These are phyloP conservation scores for Microhierax caerulescens DNA, from an alignment of 2,797 vertebrate genomes.

Conservation along the genomic window DNA sequence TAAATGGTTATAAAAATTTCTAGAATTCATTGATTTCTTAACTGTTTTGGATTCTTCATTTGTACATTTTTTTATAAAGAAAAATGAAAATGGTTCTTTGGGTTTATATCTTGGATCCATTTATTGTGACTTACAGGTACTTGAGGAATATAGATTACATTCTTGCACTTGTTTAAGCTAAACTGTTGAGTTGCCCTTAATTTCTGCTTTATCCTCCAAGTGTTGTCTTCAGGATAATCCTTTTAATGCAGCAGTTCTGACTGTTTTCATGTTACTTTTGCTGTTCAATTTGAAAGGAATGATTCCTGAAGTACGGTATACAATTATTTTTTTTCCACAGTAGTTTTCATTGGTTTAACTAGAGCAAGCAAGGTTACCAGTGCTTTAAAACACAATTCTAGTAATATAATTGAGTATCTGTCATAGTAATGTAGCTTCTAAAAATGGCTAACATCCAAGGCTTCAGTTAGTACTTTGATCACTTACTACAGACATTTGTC, in stretches of 20 bases:
- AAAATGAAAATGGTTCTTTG: not conserved
- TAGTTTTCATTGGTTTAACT: not conserved
- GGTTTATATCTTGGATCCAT: not conserved
- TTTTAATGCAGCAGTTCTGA: not conserved
- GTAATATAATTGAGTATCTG: not conserved
- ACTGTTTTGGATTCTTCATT: not conserved
- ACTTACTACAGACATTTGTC: not conserved
- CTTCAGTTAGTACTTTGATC: not conserved
- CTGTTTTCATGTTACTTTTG: not conserved
- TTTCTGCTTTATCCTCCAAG: not conserved
- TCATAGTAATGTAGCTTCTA: not conserved
- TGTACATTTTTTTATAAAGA: not conserved
- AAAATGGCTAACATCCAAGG: not conserved
- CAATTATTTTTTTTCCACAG: not conserved
- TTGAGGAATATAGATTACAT: not conserved
- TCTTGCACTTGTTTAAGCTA: not conserved
- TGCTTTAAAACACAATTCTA: not conserved
- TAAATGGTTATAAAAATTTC: not conserved
- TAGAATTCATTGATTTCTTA: not conserved
- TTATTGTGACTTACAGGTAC: not conserved
- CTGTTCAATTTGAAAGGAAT: not conserved
- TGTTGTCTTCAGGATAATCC: not conserved
- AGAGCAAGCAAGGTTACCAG: not conserved
- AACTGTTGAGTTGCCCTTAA: not conserved
- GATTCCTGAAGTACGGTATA: not conserved